Base-by-base conservation (phyloP, 2,113 vertebrate genomes). In the Asarcornis scutulata region DNA sequence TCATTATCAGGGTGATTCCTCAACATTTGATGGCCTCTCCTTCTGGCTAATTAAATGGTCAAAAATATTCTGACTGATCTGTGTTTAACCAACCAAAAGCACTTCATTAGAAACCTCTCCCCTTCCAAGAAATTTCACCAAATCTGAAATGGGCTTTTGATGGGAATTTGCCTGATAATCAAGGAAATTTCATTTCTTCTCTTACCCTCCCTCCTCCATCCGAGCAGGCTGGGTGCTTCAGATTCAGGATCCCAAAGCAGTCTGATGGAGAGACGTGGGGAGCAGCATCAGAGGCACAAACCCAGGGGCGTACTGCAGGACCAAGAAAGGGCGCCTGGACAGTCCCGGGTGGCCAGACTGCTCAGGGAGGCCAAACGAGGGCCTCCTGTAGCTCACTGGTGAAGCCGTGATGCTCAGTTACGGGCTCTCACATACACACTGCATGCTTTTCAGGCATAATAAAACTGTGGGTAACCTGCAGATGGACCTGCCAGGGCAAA, bases 401-500 rank as follows among this genome's bases (percentile, higher is more conserved):
- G n/a, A 52, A 83, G 60, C 9, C 4, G 14, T 18, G 38, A 29
- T 48, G 64, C 77, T 58, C 32, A 44, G 6, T 55, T 74, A 26
- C 3, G 5, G 6, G 17, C 9, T 50, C 17, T 56, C 29, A 38
- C 2, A 17, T 10, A 34, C 1, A 4, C 15, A 17, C 2, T 6
- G 12, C 0, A 0, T 18, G 25, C 14, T 34, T 81, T 63, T 59
- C 32, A 82, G 29, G 48, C 52, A 15, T 2, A 5, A 68, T 53
- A 55, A 58, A 74, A 53, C 31, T 48, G 12, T 29, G 31, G 21
- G 29, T 8, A 83, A 88, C 31, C 14, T 31, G 20, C 52, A 64
- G 50, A 64, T 2, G 29, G 14, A 44, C 14, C 77, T 58, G 31
- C 6, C 9, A 34, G 36, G 11, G 11, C 2, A 48, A 86, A 92